Base-by-base conservation (phyloP, 2,888 invertebrate species). In the Drosophila falleni region DNA sequence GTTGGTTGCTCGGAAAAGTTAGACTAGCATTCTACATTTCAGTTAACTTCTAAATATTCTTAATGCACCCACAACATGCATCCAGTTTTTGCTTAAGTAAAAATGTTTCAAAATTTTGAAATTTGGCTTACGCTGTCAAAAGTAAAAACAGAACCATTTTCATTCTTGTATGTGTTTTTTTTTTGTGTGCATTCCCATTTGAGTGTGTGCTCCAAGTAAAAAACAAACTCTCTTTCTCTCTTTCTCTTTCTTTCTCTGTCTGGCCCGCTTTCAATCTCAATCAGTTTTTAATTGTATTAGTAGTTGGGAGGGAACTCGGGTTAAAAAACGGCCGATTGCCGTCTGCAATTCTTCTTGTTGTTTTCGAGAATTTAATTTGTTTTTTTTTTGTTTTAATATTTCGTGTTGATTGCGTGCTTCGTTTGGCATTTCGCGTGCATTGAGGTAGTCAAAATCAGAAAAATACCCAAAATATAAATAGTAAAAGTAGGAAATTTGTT, bases 101-200 rank as follows among this genome's bases (percentile, higher is more conserved):
- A 69, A 55, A 59, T 59, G 53, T 66, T 68, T 62, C 41, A 78
- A 78, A 89, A 89, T 86, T 88, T 88, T 53, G 75, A 80, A 85
- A 80, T 77, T 84, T 80, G 74, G 83, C 90, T 90, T 90, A 90
- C 90, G 89, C 89, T 90, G 90, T 89, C 74, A 84, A 82, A 90
- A 81, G 90, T 90, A 91, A 90, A 91, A 91, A 88, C 87, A 83
- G 71, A 86, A 89, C 90, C 90, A 82, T 80, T 58, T 70, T 50
- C 66, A 80, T 80, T 80, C 76, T 80, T 80, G 54, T 79, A 42
- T 64, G 37, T 50, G 41, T 66, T 66, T 46, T 64, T 66, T 66
- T 46, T 64, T 41, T 62, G 42, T 71, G 70, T 78, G 76, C 70
- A 54, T 64, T 74, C 74, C 66, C 65, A 62, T 51, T 56, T 56